Base-by-base conservation (phyloP, 2,113 vertebrate genomes). In the Pseudonaja textilis region DNA sequence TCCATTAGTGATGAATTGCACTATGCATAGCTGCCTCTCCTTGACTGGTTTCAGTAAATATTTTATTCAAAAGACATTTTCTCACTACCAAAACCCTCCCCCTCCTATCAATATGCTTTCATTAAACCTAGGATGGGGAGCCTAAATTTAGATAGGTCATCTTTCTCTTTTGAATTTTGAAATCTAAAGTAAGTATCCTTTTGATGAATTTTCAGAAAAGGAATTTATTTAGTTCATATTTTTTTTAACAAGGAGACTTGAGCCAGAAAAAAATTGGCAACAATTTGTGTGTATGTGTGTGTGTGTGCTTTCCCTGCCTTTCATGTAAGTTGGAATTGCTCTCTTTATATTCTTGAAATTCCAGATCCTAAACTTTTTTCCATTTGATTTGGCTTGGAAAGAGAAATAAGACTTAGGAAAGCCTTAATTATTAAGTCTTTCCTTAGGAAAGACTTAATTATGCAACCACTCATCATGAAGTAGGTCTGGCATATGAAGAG, bases 21-120 rank as follows among this genome's bases (percentile, higher is more conserved):
- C 54, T 16, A 89, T 34, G 16, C 57, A 45, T 0, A 47, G 54
- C 12, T 56, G 85, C 81, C 54, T 89, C 91, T 88, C 87, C 85
- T 52, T 74, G 61, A 87, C 50, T 88, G 34, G 25, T 34, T 95
- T 90, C 81, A 93, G 90, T 56, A 52, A 5, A 92, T 29, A 26
- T 95, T 95, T 93, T 87, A 93, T 93, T 93, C 81, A 90, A 64
- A 90, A 91, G 34, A n/a, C 39, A 64, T 81, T 81, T 34, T 54
- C 85, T 90, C 91, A 64, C 88, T 88, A 2, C 14, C 0, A 5
- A 87, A 1, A 0, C 74, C 6, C 6, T 81, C 90, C 93, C 22
- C 16, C 90, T 1, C 10, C 9, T 7, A 56, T 61, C n/a, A 59
- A 4, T 87, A 92, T 89, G 12, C 54, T 94, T 69, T 91, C 85